A percentile compares a stretch with the other conserved stretches of the same genome.
Conservation (phyloP, 2,888 invertebrate genomes). For the Hirtodrosophila confusa region DNA sequence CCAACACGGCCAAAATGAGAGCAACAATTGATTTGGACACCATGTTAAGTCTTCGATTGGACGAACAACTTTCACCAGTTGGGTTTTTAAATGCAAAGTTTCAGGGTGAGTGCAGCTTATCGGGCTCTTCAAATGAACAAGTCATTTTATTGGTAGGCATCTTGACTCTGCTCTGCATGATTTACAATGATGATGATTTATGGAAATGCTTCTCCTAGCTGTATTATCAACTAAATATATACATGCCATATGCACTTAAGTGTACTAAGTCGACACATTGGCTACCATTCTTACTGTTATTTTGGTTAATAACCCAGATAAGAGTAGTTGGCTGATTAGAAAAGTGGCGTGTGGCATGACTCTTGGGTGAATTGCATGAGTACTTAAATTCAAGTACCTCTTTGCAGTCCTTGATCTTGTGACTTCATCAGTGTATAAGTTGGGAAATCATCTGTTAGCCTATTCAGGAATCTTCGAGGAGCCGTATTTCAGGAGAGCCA, state of each 20-base stretch:
- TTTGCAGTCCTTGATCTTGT: too few species aligned
- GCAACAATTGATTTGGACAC: conserved; percentile 36
- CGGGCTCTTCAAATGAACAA: conserved; percentile 6
- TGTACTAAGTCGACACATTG: background rate
- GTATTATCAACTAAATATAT: background rate
- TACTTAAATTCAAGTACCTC: too few species aligned
- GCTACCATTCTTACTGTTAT: conserved; percentile 1
- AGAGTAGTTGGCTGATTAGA: conserved; percentile 9
- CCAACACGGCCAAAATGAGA: conserved; percentile 60
- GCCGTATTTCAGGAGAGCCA: too few species aligned
- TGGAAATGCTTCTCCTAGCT: conserved; percentile 26
- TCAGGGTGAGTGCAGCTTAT: too few species aligned
- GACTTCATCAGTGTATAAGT: too few species aligned
- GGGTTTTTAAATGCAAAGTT: too few species aligned
- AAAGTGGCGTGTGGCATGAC: background rate
- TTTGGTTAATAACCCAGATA: background rate
- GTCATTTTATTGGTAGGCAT: background rate
- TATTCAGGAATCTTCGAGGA: too few species aligned
- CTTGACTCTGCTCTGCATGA: conserved; percentile 11
- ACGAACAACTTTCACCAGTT: too few species aligned
- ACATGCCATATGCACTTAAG: background rate
- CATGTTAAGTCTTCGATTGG: too few species aligned
- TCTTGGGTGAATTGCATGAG: too few species aligned
- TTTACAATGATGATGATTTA: conserved; percentile 28
- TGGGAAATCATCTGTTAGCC: too few species aligned